Conservation (phyloP, 2,888 invertebrate genomes). For the Julus scandinavius region DNA sequence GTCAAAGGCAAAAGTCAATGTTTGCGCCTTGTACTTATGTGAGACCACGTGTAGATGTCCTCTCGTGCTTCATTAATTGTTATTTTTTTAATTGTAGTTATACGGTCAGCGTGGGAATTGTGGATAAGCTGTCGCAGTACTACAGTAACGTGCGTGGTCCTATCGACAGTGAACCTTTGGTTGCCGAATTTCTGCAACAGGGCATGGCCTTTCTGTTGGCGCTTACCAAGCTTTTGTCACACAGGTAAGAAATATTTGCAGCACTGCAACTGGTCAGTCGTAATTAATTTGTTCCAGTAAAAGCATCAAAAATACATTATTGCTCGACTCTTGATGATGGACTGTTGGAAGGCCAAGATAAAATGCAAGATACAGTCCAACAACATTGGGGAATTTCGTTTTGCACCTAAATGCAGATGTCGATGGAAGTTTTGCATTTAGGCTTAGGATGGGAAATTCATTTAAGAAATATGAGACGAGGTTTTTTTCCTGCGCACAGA, state of each 20-base stretch:
- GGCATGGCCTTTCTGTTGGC: slow-evolving; percentile 65
- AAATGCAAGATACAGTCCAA: no score
- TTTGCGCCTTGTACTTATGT: no score
- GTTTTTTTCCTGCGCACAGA: neutral
- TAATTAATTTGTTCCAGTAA: no score
- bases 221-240: slow-evolving; percentile 64
- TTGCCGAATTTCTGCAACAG: slow-evolving; percentile 66
- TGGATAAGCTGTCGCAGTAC: slow-evolving; percentile 79
- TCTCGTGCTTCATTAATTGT: neutral
- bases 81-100: slow-evolving; percentile 72
- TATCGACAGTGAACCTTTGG: slow-evolving; percentile 70
- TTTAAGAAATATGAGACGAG: slow-evolving; percentile 45
- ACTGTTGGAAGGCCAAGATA: no score
- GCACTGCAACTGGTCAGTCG: neutral
- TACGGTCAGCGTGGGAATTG: slow-evolving; percentile 80
- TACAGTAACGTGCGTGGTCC: slow-evolving; percentile 78
- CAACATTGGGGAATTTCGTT: neutral
- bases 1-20: no score
- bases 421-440: neutral
- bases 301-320: no score
- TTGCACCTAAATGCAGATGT: neutral
- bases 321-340: no score
- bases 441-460: slow-evolving; percentile 12
- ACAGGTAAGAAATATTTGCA: slow-evolving; percentile 59
- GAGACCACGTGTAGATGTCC: no score